A percentile compares a stretch with the other conserved stretches of the same genome.
These are phyloP conservation scores for Lithosia quadra DNA, from an alignment of 2,888 invertebrate genomes.

Conservation along the genomic window DNA sequence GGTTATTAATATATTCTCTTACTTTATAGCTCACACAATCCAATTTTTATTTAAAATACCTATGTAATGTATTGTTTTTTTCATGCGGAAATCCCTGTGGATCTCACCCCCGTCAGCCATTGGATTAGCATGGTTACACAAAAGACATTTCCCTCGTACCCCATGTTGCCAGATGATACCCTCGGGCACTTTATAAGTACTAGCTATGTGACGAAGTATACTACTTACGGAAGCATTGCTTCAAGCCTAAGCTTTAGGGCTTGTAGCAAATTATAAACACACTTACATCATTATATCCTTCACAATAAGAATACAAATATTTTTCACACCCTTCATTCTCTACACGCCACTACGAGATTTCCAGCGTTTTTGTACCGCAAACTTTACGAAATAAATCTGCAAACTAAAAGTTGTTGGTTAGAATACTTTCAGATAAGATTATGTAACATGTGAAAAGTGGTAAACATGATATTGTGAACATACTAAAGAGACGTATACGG, in stretches of 20 bases:
- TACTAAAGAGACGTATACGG: constrained; percentile 18
- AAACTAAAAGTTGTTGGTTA: constrained; percentile 34
- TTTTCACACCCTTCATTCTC: constrained; percentile 18
- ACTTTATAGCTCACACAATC: neutral
- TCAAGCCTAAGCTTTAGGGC: too few species aligned
- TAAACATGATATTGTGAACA: constrained; percentile 36
- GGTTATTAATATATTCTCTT: neutral
- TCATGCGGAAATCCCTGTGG: neutral
- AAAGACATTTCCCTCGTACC: too few species aligned
- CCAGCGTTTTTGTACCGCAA: constrained; percentile 32
- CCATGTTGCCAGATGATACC: too few species aligned
- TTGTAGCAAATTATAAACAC: neutral
- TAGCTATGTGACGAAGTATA: too few species aligned
- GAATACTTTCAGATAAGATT: constrained; percentile 38
- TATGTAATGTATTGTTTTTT: too few species aligned
- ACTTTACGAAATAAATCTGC: constrained; percentile 44
- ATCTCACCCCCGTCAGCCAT: too few species aligned
- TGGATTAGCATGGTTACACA: too few species aligned
- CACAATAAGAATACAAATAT: constrained; percentile 12
- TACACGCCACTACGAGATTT: constrained; percentile 16
- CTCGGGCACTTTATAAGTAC: too few species aligned
- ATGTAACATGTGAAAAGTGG: constrained; percentile 29
- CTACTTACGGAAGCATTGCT: too few species aligned
- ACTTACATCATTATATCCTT: neutral
- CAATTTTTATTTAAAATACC: too few species aligned